Conservation (phyloP, 2,113 vertebrate genomes). For the Larimichthys polyactis region DNA sequence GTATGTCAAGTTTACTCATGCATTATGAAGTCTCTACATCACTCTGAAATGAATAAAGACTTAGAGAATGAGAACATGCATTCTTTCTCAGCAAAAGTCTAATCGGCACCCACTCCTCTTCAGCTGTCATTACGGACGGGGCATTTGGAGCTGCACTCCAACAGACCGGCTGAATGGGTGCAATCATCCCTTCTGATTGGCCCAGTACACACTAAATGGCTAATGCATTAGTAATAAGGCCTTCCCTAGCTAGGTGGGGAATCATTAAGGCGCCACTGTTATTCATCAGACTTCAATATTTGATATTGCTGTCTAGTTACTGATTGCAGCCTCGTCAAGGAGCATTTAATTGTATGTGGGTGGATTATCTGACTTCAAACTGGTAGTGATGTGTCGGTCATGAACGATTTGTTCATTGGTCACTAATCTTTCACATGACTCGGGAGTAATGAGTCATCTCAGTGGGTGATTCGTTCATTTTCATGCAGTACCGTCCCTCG, state of each 20-base stretch:
- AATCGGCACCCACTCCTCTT: conserved; percentile 67
- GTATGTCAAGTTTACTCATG: conserved; percentile 19
- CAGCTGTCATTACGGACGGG: conserved; percentile 41
- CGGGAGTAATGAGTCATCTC: no score
- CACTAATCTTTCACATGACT: no score
- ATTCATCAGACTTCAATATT: conserved; percentile 52
- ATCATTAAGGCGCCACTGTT: conserved; percentile 42
- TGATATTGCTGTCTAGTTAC: conserved; percentile 31
- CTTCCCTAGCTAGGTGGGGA: conserved; percentile 41
- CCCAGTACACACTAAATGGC: conserved; percentile 57
- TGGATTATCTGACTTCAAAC: conserved; percentile 6
- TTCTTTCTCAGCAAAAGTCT: conserved; percentile 34
- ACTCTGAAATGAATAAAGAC: conserved; percentile 57
- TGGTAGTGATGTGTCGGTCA: not conserved
- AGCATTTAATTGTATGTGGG: conserved; percentile 19
- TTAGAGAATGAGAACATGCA: conserved; percentile 22
- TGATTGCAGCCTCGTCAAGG: conserved; percentile 20
- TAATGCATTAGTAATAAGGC: conserved; percentile 75
- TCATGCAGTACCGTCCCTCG: no score
- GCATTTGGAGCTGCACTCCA: conserved; percentile 49
- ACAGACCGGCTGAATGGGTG: conserved; percentile 44
- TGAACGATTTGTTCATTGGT: no score
- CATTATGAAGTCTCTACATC: conserved; percentile 29
- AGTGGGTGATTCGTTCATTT: no score
- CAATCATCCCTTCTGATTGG: conserved; percentile 62